Conservation (phyloP, 2,888 invertebrate species). For the Apantesis nais region DNA sequence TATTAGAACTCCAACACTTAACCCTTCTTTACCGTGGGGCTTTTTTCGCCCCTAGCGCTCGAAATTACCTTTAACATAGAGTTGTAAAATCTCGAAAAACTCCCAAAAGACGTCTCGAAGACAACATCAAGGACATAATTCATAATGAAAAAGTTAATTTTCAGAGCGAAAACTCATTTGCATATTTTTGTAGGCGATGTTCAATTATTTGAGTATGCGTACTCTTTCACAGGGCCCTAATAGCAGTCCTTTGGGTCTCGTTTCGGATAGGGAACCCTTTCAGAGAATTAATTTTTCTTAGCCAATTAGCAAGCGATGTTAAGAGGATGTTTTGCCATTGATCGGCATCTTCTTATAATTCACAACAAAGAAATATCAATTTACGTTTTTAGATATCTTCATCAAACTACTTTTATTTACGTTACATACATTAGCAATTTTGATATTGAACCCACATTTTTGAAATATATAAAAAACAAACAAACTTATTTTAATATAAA, state of each 20-base stretch:
- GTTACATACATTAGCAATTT: not conserved
- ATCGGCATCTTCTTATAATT: constrained; percentile 56
- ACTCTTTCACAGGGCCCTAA: constrained; percentile 67
- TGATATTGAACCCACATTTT: no score
- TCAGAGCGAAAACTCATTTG: constrained; percentile 76
- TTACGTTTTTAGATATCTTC: not conserved
- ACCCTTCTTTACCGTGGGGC: constrained; percentile 58
- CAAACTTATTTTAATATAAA: no score
- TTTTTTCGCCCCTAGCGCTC: constrained; percentile 54
- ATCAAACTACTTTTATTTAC: not conserved
- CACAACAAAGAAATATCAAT: constrained; percentile 9
- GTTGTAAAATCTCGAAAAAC: constrained; percentile 82
- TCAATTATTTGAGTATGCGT: constrained; percentile 78
- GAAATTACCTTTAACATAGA: constrained; percentile 56
- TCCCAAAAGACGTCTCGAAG: constrained; percentile 78
- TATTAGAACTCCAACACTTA: constrained; percentile 55
- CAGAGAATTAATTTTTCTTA: constrained; percentile 83
- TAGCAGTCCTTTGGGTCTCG: constrained; percentile 74
- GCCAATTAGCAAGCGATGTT: constrained; percentile 78
- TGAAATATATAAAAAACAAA: not conserved
- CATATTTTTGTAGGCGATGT: constrained; percentile 80
- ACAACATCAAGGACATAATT: constrained; percentile 81
- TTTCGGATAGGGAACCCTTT: constrained; percentile 75
- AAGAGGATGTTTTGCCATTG: constrained; percentile 65
- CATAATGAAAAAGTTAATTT: constrained; percentile 86